These are phyloP conservation scores for Phoronis australis DNA, from an alignment of 2,888 invertebrate species.

Conservation along the genomic window DNA sequence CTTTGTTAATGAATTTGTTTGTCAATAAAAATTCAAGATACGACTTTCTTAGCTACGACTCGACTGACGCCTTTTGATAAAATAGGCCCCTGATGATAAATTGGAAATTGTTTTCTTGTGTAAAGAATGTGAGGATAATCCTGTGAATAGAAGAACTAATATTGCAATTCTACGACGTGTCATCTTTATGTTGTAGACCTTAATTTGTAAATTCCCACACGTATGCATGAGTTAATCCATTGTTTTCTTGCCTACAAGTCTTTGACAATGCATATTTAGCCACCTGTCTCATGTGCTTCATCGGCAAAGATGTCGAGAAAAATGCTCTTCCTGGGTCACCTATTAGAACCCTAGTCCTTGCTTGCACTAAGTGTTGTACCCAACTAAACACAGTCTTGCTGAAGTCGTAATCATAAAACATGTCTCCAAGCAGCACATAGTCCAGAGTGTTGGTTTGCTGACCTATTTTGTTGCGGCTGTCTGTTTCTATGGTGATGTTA, in stretches of 20 bases:
- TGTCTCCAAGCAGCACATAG: conserved; percentile 64
- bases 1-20: too few species aligned
- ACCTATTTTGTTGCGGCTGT: neutral
- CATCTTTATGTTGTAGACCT: too few species aligned
- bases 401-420: conserved; percentile 61
- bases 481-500: neutral
- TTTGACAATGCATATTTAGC: conserved; percentile 21
- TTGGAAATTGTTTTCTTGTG: too few species aligned
- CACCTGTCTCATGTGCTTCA: conserved; percentile 16
- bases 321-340: conserved; percentile 42
- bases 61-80: too few species aligned
- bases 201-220: conserved; percentile 23
- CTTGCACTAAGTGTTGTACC: conserved; percentile 15
- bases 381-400: conserved; percentile 25
- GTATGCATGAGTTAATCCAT: conserved; percentile 26
- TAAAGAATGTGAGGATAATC: too few species aligned
- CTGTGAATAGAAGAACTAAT: too few species aligned
- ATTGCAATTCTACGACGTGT: too few species aligned
- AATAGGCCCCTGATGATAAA: too few species aligned
- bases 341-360: conserved; percentile 24
- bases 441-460: conserved; percentile 54
- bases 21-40: too few species aligned
- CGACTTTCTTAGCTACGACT: too few species aligned
- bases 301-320: conserved; percentile 26
- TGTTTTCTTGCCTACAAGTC: conserved; percentile 24